These are phyloP conservation scores for Tringa solitaria DNA, from an alignment of 2,113 vertebrate genomes.

Conservation along the genomic window DNA sequence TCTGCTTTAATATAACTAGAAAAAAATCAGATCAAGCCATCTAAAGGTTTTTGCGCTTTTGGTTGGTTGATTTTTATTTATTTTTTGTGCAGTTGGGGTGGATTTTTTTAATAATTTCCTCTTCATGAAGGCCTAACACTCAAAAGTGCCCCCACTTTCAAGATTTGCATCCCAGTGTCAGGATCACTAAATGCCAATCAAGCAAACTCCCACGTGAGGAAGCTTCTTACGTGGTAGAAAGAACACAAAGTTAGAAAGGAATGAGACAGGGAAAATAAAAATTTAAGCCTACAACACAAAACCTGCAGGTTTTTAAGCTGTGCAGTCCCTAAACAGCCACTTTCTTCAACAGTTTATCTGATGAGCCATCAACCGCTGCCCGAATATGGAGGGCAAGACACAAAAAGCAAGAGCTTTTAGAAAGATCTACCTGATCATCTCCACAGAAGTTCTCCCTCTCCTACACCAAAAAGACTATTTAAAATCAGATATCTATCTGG, in stretches of 20 bases:
- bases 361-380: not conserved
- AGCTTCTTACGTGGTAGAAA: not conserved
- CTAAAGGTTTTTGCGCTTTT: not conserved
- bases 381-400: not conserved
- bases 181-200: not conserved
- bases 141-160: not conserved
- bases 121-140: not conserved
- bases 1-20: not conserved
- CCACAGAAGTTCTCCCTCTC: not conserved
- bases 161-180: not conserved
- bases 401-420: fast-evolving
- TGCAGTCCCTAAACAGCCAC: not conserved
- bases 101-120: fast-evolving
- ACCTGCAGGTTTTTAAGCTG: not conserved
- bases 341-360: not conserved
- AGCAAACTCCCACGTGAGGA: not conserved
- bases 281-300: not conserved
- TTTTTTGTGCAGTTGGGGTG: fast-evolving
- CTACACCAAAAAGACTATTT: not conserved
- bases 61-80: not conserved
- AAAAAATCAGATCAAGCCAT: not conserved
- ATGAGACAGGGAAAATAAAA: not conserved
- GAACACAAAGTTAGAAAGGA: not conserved
- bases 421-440: not conserved
- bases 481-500: not conserved